Percentiles rank a stretch among this genome's conserved stretches.
phyloP scores from a whole-genome alignment of 1,140 invertebrate genomes.

The Formica selysi region DNA sequence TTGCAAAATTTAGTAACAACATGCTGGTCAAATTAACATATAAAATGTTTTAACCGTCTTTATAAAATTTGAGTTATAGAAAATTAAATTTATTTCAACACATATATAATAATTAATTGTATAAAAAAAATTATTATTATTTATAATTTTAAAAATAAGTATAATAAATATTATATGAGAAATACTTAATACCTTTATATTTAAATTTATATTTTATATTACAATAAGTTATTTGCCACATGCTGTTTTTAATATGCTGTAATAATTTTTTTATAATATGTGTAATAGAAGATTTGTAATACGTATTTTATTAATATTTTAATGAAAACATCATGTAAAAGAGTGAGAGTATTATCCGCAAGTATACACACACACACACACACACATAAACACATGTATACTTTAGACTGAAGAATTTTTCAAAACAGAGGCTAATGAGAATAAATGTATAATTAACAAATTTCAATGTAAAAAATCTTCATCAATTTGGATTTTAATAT shows the following conservation, averaged over 20 bases:
- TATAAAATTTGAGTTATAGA: neutral
- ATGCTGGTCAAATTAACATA: neutral
- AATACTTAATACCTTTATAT: neutral
- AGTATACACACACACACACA: too few species aligned
- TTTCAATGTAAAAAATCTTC: neutral
- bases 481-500: neutral
- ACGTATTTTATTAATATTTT: neutral
- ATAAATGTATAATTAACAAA: neutral
- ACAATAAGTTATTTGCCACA: neutral
- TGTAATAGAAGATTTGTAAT: neutral
- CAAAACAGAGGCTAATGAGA: neutral
- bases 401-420: neutral
- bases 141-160: too few species aligned
- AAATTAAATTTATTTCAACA: neutral
- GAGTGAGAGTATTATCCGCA: neutral
- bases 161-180: neutral
- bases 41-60: neutral
- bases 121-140: neutral
- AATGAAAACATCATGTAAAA: neutral
- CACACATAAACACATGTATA: neutral
- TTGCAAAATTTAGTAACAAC: slow-evolving; percentile 1
- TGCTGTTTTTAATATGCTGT: neutral
- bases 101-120: neutral
- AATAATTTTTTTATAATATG: neutral
- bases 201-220: neutral